Evolutionary conservation across 1,140 invertebrate genomes (phyloP).

Genomic region (Pseudomyrmex flavicornis): DNA sequence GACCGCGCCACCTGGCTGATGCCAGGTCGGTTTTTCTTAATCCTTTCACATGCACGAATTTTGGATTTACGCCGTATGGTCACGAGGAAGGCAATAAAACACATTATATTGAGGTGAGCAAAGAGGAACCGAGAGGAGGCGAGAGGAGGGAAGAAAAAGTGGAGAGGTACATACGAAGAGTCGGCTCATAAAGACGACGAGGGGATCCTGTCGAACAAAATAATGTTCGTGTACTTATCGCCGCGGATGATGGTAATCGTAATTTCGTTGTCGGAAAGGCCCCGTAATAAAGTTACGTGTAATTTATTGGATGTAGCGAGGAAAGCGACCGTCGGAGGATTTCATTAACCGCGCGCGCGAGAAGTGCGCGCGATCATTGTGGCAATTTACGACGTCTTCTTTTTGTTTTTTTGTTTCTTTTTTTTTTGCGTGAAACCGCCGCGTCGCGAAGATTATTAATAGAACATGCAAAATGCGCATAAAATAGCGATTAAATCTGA

Average conservation of each 20-base stretch:
- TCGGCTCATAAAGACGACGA: constrained; percentile 8
- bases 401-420: background rate
- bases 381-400: background rate
- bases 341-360: constrained; percentile 29
- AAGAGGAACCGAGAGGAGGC: background rate
- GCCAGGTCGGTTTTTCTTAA: constrained; percentile 9
- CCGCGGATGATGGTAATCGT: constrained; percentile 36
- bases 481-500: constrained; percentile 30
- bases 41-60: constrained; percentile 45
- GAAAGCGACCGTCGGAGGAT: constrained; percentile 12
- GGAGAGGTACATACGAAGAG: background rate
- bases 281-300: constrained; percentile 46
- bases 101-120: background rate
- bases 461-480: constrained; percentile 21
- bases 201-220: constrained; percentile 19
- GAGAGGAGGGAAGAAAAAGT: background rate
- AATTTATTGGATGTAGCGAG: constrained; percentile 35
- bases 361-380: constrained; percentile 7
- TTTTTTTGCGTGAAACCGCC: background rate
- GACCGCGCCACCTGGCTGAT: constrained; percentile 67
- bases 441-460: constrained; percentile 27
- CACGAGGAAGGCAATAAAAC: background rate
- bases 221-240: constrained; percentile 39
- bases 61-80: constrained; percentile 36
- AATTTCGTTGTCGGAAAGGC: constrained; percentile 37